phyloP scores from a whole-genome alignment of 35 echinoderm and acorn worm genomes.

The Diadema setosum region DNA sequence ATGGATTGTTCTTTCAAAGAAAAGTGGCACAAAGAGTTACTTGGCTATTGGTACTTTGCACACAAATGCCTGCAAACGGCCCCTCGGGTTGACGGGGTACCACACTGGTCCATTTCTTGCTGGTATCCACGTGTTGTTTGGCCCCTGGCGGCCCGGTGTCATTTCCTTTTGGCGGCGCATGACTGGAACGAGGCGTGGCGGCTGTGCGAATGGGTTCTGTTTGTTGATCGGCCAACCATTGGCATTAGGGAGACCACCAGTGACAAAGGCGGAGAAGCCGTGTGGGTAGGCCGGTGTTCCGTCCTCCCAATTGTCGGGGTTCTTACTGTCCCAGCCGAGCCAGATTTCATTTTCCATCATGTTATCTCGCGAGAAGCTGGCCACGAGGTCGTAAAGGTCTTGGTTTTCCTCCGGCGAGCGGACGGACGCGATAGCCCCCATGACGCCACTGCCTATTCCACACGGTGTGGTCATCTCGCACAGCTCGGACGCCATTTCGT shows the following conservation, averaged over 20 bases:
- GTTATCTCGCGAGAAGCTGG: constrained; percentile 7
- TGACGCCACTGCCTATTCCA: not conserved
- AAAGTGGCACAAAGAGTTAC: too few species aligned
- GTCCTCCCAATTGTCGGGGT: not conserved
- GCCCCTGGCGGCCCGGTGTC: not conserved
- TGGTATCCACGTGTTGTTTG: not conserved
- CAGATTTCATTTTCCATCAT: not conserved
- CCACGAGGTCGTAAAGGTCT: not conserved
- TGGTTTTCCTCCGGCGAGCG: not conserved
- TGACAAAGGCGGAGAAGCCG: not conserved
- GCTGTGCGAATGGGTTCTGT: not conserved
- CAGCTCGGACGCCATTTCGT: not conserved
- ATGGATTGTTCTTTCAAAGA: too few species aligned
- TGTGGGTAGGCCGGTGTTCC: not conserved
- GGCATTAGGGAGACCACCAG: not conserved
- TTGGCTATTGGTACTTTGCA: not conserved
- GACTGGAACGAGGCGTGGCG: not conserved
- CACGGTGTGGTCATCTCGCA: not conserved
- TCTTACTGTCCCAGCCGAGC: not conserved
- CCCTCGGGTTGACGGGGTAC: not conserved
- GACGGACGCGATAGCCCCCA: not conserved
- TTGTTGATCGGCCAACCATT: not conserved
- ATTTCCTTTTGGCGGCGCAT: not conserved
- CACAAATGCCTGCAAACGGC: not conserved
- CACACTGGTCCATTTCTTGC: not conserved